Evolutionary conservation across 2,113 vertebrate species (phyloP).

Genomic region (Meles meles): DNA sequence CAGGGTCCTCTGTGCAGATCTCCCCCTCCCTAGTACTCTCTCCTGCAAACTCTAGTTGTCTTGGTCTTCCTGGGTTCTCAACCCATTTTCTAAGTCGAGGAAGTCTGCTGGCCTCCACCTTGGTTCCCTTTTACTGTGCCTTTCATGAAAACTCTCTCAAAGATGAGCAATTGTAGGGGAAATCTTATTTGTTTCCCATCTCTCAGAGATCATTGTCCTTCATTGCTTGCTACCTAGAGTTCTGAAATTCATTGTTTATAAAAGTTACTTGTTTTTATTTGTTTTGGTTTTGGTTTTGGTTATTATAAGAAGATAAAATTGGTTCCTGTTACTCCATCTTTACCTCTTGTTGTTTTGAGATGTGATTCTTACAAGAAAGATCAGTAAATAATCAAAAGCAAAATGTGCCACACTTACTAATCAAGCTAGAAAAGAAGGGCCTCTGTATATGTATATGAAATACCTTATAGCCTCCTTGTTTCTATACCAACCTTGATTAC

Average conservation of each 20-base stretch:
- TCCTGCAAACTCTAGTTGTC: background rate
- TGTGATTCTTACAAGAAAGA: background rate
- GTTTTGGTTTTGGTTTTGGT: background rate
- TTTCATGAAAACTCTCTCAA: background rate
- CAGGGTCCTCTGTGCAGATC: background rate
- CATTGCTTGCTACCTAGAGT: background rate
- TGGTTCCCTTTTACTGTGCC: background rate
- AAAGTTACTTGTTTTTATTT: background rate
- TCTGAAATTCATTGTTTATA: background rate
- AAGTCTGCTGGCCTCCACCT: background rate
- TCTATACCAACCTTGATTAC: background rate
- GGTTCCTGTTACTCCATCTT: background rate
- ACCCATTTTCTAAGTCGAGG: background rate
- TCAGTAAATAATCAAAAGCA: slow-evolving; percentile 6
- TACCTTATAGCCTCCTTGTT: background rate
- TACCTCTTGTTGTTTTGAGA: background rate
- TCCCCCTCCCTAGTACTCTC: background rate
- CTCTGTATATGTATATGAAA: background rate
- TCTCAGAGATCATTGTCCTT: background rate
- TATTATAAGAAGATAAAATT: background rate
- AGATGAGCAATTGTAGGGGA: background rate
- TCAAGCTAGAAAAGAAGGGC: background rate
- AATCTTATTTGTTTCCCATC: background rate
- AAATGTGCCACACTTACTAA: background rate
- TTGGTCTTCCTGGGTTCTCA: background rate